phyloP scores from a whole-genome alignment of 2,113 vertebrate species.

The Holacanthus passer region DNA sequence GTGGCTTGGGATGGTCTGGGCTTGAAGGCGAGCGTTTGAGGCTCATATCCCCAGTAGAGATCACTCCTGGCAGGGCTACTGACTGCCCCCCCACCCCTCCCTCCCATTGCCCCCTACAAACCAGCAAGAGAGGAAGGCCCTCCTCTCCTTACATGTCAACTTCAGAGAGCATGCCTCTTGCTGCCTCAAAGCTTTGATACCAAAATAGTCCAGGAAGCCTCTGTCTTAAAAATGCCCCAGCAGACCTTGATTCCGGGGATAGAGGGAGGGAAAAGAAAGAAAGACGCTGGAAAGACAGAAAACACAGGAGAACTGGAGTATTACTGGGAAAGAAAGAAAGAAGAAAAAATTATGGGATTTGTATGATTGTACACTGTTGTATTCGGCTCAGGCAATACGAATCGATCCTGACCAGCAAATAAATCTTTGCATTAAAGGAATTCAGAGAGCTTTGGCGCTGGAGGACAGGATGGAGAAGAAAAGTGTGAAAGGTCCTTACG shows the following conservation, averaged over 20 bases:
- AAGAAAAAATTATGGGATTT: neutral
- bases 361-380: conserved; percentile 5
- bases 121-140: conserved; percentile 68
- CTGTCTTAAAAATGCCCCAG: conserved; percentile 83
- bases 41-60: conserved; percentile 66
- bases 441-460: neutral
- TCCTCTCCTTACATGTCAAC: conserved; percentile 84
- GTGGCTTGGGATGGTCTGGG: conserved; percentile 48
- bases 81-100: conserved; percentile 44
- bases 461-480: conserved; percentile 18
- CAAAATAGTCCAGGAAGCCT: conserved; percentile 86
- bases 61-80: conserved; percentile 74
- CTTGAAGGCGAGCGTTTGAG: conserved; percentile 72
- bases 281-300: conserved; percentile 56
- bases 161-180: conserved; percentile 86
- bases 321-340: conserved; percentile 4
- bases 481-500: conserved; percentile 5
- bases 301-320: conserved; percentile 48
- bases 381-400: neutral
- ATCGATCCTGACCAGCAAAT: neutral
- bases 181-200: conserved; percentile 86
- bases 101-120: conserved; percentile 56
- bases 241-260: conserved; percentile 74
- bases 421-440: neutral
- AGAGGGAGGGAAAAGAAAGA: conserved; percentile 50